Conservation (phyloP, 2,113 vertebrate genomes). For the Tetrao urogallus region DNA sequence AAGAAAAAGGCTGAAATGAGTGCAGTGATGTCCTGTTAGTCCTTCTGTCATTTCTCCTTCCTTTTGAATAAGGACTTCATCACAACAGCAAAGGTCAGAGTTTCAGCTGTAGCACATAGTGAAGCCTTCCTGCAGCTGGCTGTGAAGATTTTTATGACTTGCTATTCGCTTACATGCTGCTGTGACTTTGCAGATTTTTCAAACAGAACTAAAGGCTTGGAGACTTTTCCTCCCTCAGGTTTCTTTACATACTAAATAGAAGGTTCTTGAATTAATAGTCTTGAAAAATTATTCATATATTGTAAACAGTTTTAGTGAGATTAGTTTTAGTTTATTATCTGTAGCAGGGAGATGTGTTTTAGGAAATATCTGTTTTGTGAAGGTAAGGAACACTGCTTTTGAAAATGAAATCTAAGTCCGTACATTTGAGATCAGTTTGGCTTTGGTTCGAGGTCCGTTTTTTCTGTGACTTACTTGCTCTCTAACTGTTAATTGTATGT, state of each 20-base stretch:
- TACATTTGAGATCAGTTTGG: neutral
- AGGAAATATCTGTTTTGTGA: neutral
- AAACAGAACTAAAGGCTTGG: neutral
- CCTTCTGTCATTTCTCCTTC: neutral
- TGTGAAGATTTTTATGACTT: neutral
- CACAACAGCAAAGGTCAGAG: neutral
- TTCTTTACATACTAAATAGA: neutral
- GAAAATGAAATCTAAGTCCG: neutral
- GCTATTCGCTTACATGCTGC: neutral
- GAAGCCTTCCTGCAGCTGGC: neutral
- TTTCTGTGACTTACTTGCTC: neutral
- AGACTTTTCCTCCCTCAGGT: rapidly evolving
- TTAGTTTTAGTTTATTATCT: neutral
- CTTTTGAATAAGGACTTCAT: neutral
- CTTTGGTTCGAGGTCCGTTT: neutral
- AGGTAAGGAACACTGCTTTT: neutral
- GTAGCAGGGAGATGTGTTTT: neutral
- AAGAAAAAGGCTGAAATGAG: neutral
- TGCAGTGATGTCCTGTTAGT: neutral
- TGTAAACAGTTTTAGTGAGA: neutral
- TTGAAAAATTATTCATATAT: neutral
- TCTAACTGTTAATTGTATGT: neutral
- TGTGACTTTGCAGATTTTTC: neutral
- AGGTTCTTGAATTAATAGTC: neutral
- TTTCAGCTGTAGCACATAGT: neutral